Conservation (phyloP, 2,797 vertebrate species). For the Sebastes steindachneri region DNA sequence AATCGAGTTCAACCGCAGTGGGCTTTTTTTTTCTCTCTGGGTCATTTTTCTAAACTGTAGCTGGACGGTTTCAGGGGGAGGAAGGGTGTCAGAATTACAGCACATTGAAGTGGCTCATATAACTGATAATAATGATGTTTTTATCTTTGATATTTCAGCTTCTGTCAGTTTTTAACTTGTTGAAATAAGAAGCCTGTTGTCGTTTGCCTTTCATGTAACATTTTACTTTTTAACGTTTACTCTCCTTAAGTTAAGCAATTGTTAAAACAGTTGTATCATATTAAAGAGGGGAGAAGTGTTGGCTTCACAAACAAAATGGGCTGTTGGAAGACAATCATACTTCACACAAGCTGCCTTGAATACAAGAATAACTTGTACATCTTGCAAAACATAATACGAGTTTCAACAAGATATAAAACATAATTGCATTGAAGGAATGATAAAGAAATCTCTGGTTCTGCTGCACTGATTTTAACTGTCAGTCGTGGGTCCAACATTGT, state of each 20-base stretch:
- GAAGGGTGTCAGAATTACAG: slow-evolving; percentile 8
- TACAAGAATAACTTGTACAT: neutral
- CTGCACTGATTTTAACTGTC: no score
- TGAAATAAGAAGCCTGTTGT: neutral
- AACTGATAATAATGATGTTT: slow-evolving; percentile 12
- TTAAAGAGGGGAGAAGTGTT: neutral
- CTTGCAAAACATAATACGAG: neutral
- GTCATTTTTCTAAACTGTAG: slow-evolving; percentile 66
- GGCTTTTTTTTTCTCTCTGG: slow-evolving; percentile 57
- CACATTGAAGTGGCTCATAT: slow-evolving; percentile 25
- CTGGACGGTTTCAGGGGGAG: slow-evolving; percentile 35
- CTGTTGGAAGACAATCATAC: neutral
- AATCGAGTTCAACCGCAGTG: slow-evolving; percentile 64
- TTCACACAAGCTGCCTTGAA: neutral
- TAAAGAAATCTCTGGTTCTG: no score
- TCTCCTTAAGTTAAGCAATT: neutral
- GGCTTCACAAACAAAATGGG: neutral
- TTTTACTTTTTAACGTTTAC: neutral
- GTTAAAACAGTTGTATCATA: neutral
- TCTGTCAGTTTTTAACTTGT: neutral
- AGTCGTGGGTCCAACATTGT: no score
- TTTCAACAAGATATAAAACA: neutral
- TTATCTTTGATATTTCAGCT: neutral
- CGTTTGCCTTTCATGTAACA: neutral
- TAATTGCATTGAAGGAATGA: neutral